phyloP scores from a whole-genome alignment of 2,113 vertebrate genomes.

The Arizona elegans region DNA sequence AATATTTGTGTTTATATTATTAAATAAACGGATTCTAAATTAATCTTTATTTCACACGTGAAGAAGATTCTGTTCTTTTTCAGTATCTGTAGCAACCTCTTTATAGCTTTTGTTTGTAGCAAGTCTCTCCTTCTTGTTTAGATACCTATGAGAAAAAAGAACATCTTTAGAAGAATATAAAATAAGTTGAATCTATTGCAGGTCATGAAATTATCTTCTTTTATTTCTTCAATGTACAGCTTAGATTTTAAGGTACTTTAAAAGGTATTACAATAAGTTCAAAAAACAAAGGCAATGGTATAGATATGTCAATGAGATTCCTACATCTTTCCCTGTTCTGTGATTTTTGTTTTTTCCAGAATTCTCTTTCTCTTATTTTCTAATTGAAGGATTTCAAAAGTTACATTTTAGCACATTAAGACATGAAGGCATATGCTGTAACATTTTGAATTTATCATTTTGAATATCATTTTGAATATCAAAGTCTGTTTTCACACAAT shows the following conservation, averaged over 20 bases:
- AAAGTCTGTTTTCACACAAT: not conserved
- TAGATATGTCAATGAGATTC: not conserved
- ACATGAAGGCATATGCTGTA: not conserved
- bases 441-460: not conserved
- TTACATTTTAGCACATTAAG: not conserved
- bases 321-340: not conserved
- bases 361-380: not conserved
- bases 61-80: slow-evolving; percentile 30
- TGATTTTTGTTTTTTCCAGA: not conserved
- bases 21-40: slow-evolving; percentile 51
- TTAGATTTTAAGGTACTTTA: not conserved
- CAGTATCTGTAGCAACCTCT: slow-evolving; percentile 48
- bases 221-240: not conserved
- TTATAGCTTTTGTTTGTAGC: slow-evolving; percentile 35
- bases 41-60: slow-evolving; percentile 2
- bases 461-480: not conserved
- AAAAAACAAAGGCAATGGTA: not conserved
- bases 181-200: not conserved
- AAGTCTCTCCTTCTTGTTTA: slow-evolving; percentile 44
- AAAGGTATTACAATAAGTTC: not conserved
- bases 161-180: not conserved
- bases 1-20: slow-evolving; percentile 50
- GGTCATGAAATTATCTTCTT: not conserved
- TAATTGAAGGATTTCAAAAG: not conserved
- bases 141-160: slow-evolving; percentile 42